Percentiles rank a stretch among this genome's conserved stretches.
These are phyloP conservation scores for Enhydra lutris DNA, from an alignment of 2,113 vertebrate species.

Conservation along the genomic window DNA sequence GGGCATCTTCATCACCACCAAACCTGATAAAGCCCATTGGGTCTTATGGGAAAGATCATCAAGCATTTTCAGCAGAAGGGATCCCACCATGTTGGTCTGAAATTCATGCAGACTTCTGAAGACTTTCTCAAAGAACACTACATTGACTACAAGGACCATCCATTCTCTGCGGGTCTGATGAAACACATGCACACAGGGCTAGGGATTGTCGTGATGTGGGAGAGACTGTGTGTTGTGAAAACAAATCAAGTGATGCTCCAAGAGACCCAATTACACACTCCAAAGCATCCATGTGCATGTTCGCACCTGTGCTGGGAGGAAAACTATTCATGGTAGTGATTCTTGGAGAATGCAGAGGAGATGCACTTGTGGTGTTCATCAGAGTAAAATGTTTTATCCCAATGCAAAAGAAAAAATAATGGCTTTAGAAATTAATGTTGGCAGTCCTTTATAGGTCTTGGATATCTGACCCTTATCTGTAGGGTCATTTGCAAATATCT, in stretches of 20 bases:
- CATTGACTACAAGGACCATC: conserved; percentile 83
- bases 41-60: conserved; percentile 86
- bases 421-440: neutral
- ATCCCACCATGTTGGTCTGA: conserved; percentile 84
- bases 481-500: too few species aligned
- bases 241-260: conserved; percentile 90
- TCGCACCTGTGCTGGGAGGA: conserved; percentile 90
- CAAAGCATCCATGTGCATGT: conserved; percentile 91
- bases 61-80: conserved; percentile 85
- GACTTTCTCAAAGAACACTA: conserved; percentile 88
- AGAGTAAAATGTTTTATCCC: conserved; percentile 24
- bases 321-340: conserved; percentile 92
- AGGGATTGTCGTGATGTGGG: conserved; percentile 90
- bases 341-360: conserved; percentile 89
- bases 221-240: conserved; percentile 89
- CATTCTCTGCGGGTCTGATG: conserved; percentile 86
- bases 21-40: conserved; percentile 87
- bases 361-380: conserved; percentile 83
- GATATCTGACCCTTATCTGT: too few species aligned
- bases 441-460: neutral
- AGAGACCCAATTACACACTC: conserved; percentile 89
- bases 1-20: conserved; percentile 89
- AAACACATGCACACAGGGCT: conserved; percentile 88
- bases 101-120: conserved; percentile 84
- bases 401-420: neutral